Evolutionary conservation across 1,140 invertebrate genomes (phyloP), one percentile per base, ranked within the genome.

Genomic region (Tribolium madens): DNA sequence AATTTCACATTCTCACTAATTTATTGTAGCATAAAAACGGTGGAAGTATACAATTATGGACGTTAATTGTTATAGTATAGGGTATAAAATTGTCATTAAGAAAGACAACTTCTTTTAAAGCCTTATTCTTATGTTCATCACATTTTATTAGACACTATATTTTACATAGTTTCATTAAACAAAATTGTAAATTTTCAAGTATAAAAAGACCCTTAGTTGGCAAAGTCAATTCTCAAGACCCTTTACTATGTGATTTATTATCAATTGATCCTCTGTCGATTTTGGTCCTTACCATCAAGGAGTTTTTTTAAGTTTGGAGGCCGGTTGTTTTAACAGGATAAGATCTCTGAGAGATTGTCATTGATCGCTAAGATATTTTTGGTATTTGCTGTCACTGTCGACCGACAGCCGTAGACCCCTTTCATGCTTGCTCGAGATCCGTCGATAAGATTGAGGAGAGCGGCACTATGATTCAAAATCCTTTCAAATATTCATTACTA

Each of bases 351-450:
- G 57, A 79, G 79, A 81, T 80, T 74, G 73, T 80, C 77, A 77
- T 75, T 73, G 76, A 79, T 79, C 73, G 79, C 78, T 73, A 76
- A 80, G 77, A 81, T 81, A 81, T 81, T 79, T 79, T 80, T 57
- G 81, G 81, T 77, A 81, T 81, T 80, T 73, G 53, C 33, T 73
- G 80, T 78, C 75, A 78, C 74, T 68, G 77, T 76, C 75, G 76
- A 75, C 76, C 72, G 72, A 79, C 74, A 74, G 78, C 78, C 60
- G 47, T 60, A 48, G 78, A 68, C 50, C 71, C 75, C 75, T 79
- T 79, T 77, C 53, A 50, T 14, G 48, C 47, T 9, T 13, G 21
- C 42, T 48, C 47, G 48, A 77, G 76, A 77, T 77, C 70, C 76
- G 53, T 73, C 76, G 75, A 74, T 79, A 79, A 73, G 74, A 79